phyloP scores from a whole-genome alignment of 2,888 invertebrate species.

The Sylvicola fuscatus region DNA sequence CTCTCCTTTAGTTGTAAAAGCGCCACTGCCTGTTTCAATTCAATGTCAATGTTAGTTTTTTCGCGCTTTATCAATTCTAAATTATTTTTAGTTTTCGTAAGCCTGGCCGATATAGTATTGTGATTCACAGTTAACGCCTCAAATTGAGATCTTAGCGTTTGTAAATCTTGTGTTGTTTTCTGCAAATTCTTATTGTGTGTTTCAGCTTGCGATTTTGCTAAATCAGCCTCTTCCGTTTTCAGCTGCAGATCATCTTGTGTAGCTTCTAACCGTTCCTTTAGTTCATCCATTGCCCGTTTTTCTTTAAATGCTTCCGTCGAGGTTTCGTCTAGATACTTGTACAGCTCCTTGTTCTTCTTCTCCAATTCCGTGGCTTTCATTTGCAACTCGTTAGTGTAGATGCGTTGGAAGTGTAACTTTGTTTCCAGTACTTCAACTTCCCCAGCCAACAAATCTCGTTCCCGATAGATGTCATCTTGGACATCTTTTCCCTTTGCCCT shows the following conservation, averaged over 20 bases:
- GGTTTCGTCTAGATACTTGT: conserved; percentile 22
- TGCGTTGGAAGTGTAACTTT: conserved; percentile 19
- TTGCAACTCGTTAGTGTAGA: conserved; percentile 21
- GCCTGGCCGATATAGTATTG: conserved; percentile 19
- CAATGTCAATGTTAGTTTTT: conserved; percentile 2
- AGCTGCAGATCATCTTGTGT: conserved; percentile 16
- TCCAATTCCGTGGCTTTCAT: conserved; percentile 17
- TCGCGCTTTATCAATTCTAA: conserved; percentile 11
- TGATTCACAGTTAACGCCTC: conserved; percentile 19
- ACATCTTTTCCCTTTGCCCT: no score
- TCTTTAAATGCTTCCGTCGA: conserved; percentile 20
- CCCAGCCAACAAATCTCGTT: conserved; percentile 16
- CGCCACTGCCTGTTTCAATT: conserved; percentile 1
- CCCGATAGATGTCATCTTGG: conserved; percentile 13
- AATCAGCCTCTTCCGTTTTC: conserved; percentile 8
- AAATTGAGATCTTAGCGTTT: conserved; percentile 19
- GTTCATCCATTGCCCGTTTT: conserved; percentile 17
- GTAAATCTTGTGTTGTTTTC: conserved; percentile 21
- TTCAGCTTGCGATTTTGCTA: conserved; percentile 5
- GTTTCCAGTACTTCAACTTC: conserved; percentile 22
- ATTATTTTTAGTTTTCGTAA: conserved; percentile 19
- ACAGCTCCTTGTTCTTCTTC: conserved; percentile 19
- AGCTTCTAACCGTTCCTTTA: conserved; percentile 15
- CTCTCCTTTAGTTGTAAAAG: conserved; percentile 17
- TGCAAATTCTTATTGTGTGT: conserved; percentile 11